These are phyloP conservation scores for Trematomus bernacchii DNA, from an alignment of 2,797 vertebrate species.

Conservation along the genomic window DNA sequence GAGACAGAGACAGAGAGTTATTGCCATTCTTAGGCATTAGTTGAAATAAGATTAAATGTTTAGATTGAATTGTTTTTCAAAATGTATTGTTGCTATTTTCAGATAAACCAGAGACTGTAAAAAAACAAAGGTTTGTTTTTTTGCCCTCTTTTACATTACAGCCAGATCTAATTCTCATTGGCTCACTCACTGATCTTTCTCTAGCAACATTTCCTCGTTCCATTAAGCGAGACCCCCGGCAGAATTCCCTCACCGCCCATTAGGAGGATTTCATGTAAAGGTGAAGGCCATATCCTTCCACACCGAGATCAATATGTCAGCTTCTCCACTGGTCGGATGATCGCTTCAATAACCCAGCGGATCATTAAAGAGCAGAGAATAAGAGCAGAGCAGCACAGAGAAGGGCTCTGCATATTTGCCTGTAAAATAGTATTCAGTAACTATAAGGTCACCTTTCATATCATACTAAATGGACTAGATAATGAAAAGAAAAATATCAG, in stretches of 20 bases:
- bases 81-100: background rate
- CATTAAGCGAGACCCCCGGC: conserved; percentile 45
- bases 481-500: background rate
- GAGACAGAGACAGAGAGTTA: background rate
- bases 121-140: conserved; percentile 30
- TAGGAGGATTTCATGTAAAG: conserved; percentile 46
- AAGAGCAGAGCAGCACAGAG: background rate
- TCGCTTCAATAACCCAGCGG: conserved; percentile 22
- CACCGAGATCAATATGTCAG: conserved; percentile 45
- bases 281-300: conserved; percentile 48
- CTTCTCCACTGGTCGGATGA: conserved; percentile 2
- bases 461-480: background rate
- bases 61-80: background rate
- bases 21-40: background rate
- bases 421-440: background rate
- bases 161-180: conserved; percentile 50
- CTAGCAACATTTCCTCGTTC: conserved; percentile 50
- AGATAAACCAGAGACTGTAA: background rate
- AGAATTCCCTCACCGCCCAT: conserved; percentile 49
- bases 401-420: background rate
- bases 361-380: conserved; percentile 33
- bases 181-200: conserved; percentile 44
- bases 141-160: conserved; percentile 24
- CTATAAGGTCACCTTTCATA: background rate
- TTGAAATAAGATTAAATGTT: background rate